Evolutionary conservation across 2,888 invertebrate genomes (phyloP).

Genomic region (Eupithecia abbreviata): DNA sequence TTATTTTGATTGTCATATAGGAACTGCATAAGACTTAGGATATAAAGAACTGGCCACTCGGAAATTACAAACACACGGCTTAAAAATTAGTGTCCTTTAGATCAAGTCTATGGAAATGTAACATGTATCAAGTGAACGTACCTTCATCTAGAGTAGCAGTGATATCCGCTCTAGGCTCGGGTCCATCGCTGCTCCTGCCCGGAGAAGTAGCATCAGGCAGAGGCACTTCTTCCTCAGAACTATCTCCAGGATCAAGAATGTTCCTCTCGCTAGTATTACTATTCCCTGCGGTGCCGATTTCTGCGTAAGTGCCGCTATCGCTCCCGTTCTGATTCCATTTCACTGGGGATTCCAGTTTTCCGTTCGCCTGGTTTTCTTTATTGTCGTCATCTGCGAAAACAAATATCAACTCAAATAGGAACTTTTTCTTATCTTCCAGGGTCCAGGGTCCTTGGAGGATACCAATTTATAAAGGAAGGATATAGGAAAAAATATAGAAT

Average conservation of each 20-base stretch:
- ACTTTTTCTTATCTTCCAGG: neutral
- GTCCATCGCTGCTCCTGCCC: slow-evolving; percentile 78
- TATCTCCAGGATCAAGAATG: slow-evolving; percentile 77
- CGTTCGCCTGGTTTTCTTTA: slow-evolving; percentile 80
- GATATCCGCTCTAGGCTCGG: slow-evolving; percentile 78
- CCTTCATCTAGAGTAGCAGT: slow-evolving; percentile 77
- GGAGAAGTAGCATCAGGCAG: slow-evolving; percentile 78
- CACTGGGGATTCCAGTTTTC: slow-evolving; percentile 77
- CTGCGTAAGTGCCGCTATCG: slow-evolving; percentile 81
- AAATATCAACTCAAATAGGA: slow-evolving; percentile 15
- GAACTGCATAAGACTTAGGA: neutral
- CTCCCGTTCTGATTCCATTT: slow-evolving; percentile 81
- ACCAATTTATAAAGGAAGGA: neutral
- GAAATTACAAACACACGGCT: neutral
- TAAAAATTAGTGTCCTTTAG: neutral
- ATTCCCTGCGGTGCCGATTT: slow-evolving; percentile 76
- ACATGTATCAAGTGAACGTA: slow-evolving; percentile 38
- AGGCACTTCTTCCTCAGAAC: slow-evolving; percentile 79
- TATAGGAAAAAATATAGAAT: neutral
- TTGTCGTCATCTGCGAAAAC: slow-evolving; percentile 72
- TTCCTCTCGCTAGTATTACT: slow-evolving; percentile 77
- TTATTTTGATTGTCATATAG: neutral
- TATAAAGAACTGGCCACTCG: neutral
- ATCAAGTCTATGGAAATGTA: neutral
- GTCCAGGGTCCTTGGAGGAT: neutral